phyloP scores from a whole-genome alignment of 2,797 vertebrate species.

The Heterohyrax brucei region DNA sequence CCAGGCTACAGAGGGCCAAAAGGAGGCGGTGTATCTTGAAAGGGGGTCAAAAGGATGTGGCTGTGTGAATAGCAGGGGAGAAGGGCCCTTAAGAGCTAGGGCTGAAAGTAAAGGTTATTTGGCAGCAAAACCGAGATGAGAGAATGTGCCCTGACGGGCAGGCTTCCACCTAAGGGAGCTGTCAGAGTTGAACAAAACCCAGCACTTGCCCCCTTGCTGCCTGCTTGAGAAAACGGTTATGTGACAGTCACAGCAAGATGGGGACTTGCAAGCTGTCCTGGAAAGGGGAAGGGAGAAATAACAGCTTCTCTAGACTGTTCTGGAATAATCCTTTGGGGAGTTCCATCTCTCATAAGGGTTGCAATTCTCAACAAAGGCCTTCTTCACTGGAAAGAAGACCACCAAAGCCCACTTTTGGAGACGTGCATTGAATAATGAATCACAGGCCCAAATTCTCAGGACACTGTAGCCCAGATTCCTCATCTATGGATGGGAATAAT shows the following conservation, averaged over 20 bases:
- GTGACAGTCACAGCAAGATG: not conserved
- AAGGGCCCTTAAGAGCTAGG: not conserved
- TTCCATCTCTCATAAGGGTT: not conserved
- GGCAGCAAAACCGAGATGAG: not conserved
- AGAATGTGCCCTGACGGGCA: not conserved
- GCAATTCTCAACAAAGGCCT: not conserved
- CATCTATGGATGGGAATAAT: not conserved
- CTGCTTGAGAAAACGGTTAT: not conserved
- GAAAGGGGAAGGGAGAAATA: not conserved
- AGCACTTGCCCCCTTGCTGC: not conserved
- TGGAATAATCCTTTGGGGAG: not conserved
- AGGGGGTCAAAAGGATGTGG: not conserved
- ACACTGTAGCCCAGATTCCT: not conserved
- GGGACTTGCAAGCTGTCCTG: not conserved
- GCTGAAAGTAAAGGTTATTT: not conserved
- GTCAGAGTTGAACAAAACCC: not conserved
- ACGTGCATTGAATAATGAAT: not conserved
- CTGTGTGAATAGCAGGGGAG: not conserved
- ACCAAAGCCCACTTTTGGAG: not conserved
- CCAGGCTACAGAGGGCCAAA: not conserved
- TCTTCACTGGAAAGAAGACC: not conserved
- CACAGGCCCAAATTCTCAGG: not conserved
- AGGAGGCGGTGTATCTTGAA: too few species aligned
- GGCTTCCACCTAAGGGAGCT: not conserved
- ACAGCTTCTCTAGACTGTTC: too few species aligned